Evolutionary conservation across 2,888 invertebrate genomes (phyloP).

Genomic region (Agrotis ipsilon): DNA sequence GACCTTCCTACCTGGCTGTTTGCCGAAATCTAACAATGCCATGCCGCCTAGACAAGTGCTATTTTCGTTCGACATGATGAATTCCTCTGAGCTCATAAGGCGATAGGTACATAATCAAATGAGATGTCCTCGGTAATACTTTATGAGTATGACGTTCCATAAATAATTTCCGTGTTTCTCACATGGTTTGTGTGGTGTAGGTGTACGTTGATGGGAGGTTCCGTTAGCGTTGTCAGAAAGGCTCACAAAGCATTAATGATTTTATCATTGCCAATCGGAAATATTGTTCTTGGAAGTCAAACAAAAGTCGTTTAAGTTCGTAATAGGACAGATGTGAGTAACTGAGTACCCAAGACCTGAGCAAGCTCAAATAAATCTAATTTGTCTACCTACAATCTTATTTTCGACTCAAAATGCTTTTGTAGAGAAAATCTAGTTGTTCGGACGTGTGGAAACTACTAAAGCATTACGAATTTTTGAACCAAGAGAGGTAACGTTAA

Average conservation of each 20-base stretch:
- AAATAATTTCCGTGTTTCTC: conserved; percentile 75
- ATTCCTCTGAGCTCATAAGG: conserved; percentile 53
- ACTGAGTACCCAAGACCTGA: conserved; percentile 13
- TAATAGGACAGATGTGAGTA: conserved; percentile 5
- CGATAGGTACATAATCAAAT: conserved; percentile 38
- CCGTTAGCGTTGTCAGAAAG: conserved; percentile 43
- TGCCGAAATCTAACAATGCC: conserved; percentile 70
- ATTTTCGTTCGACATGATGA: conserved; percentile 64
- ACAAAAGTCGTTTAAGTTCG: conserved; percentile 22
- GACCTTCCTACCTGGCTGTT: conserved; percentile 71
- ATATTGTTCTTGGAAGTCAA: conserved; percentile 14
- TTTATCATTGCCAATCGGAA: conserved; percentile 33
- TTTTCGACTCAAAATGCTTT: conserved; percentile 68
- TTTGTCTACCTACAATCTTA: conserved; percentile 70
- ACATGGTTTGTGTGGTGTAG: conserved; percentile 69
- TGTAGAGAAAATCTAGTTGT: conserved; percentile 67
- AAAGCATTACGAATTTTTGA: conserved; percentile 34
- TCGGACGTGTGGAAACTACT: conserved; percentile 60
- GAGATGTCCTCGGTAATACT: conserved; percentile 54
- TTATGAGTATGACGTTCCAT: conserved; percentile 54
- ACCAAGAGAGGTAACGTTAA: conserved; percentile 32
- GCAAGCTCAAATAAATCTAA: conserved; percentile 67
- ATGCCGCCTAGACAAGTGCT: conserved; percentile 66
- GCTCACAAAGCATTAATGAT: conserved; percentile 36
- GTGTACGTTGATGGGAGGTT: conserved; percentile 62